Evolutionary conservation across 2,888 invertebrate genomes (phyloP), one percentile per base, ranked within the genome.

Genomic region (Listrodromus nycthemerus): DNA sequence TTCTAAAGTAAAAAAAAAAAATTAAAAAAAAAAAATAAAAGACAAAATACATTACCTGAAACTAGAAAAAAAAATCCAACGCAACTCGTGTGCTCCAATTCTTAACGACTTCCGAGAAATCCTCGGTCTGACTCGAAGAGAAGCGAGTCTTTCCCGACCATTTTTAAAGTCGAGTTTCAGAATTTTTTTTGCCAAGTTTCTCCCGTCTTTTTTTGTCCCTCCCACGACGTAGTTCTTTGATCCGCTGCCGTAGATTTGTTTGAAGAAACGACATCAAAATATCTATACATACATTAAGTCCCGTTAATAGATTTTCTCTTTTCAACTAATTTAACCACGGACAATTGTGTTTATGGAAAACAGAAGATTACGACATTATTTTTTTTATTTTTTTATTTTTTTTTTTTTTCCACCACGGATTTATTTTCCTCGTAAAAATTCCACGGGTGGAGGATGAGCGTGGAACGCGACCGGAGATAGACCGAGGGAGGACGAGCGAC

Each of bases 41-140:
- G 1, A 27, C 8, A 2, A 48, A 73, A 48, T 41, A n/a, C 19
- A 30, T 19, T 41, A 33, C 10, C 19, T 30, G 63, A 63, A 37
- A 63, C 61, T 74, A 50, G 50, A 50, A 75, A 75, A 52, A 55
- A 55, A 13, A 55, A 52, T 73, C 61, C 61, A 48, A 63, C 41
- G 48, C 27, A 65, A 76, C 52, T 24, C 63, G 70, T 41, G 75
- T 70, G 80, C 69, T 75, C 80, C 41, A 69, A 45, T 81, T 81
- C 63, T 81, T 45, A 70, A 81, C 75, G 70, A 76, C 80, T 81
- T 70, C 70, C 75, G 52, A 81, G 80, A 80, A 74, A 37, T 63
- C 52, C 52, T 66, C 52, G 16, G 50, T 10, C 19, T 2, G 13
- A 55, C 41, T 37, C 21, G 16, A 27, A 75, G 33, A 52, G 37